Evolutionary conservation across 2,888 invertebrate genomes (phyloP).

Genomic region (Camponotus fellah): DNA sequence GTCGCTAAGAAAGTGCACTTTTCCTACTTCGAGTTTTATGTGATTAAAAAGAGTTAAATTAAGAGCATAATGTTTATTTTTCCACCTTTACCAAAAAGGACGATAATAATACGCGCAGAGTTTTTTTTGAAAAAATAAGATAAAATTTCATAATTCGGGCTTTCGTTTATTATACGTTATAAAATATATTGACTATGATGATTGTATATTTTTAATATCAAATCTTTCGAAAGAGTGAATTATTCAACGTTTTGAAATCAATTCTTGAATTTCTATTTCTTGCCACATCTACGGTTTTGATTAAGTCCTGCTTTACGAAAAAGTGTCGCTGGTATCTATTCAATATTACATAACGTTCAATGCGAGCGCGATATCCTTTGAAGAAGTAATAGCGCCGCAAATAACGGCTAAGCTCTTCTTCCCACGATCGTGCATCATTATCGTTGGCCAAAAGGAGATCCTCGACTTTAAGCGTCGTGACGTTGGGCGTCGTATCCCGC

Average conservation of each 20-base stretch:
- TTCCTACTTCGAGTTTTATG: neutral
- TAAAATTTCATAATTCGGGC: neutral
- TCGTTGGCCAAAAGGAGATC: conserved; percentile 3
- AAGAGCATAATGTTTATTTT: neutral
- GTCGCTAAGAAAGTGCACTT: conserved; percentile 34
- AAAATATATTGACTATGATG: conserved; percentile 11
- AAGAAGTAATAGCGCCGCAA: conserved; percentile 29
- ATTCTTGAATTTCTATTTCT: conserved; percentile 1
- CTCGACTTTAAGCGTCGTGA: conserved; percentile 45
- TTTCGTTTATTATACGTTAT: neutral
- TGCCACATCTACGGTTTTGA: neutral
- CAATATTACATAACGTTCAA: conserved; percentile 28
- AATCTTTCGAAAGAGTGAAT: conserved; percentile 12
- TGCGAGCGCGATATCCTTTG: conserved; percentile 12
- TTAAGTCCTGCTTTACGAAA: neutral
- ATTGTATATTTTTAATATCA: conserved; percentile 18
- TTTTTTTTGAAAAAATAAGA: too few relatives aligned
- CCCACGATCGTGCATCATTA: conserved; percentile 10
- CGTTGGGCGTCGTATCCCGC: conserved; percentile 31
- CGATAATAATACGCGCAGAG: neutral
- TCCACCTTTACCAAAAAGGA: neutral
- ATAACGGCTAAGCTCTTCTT: conserved; percentile 23
- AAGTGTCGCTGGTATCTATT: neutral
- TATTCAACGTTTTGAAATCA: conserved; percentile 3
- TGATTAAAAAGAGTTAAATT: conserved; percentile 29